Evolutionary conservation across 2,113 vertebrate genomes (phyloP).

Genomic region (Mungos mungo): DNA sequence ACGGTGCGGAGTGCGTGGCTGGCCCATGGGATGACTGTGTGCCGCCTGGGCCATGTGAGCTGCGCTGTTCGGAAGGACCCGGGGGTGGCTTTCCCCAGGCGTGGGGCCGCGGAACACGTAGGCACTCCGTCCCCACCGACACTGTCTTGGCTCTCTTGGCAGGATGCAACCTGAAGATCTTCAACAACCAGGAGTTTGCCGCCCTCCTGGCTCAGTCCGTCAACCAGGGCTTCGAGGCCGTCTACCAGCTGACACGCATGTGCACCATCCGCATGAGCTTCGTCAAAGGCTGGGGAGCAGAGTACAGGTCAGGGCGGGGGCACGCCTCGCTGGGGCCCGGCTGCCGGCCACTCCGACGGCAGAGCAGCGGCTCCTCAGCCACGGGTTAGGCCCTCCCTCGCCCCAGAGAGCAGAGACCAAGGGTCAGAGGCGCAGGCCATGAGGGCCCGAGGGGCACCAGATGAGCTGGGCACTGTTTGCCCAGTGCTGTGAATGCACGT

Average conservation of each 20-base stretch:
- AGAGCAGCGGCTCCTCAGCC: neutral
- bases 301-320: conserved; percentile 89
- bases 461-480: fast-evolving
- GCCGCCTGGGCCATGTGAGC: neutral
- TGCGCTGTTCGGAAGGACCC: neutral
- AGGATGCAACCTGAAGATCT: conserved; percentile 99
- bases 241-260: conserved; percentile 98
- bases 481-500: neutral
- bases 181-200: conserved; percentile 99
- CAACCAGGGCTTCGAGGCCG: conserved; percentile 98
- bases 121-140: fast-evolving
- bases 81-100: neutral
- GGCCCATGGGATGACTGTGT: fast-evolving
- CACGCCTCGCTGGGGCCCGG: fast-evolving
- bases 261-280: conserved; percentile 99
- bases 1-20: neutral
- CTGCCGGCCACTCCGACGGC: fast-evolving
- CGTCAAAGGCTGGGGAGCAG: conserved; percentile 98
- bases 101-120: fast-evolving
- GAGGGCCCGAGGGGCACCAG: fast-evolving
- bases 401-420: fast-evolving
- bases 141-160: neutral
- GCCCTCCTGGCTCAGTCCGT: conserved; percentile 97
- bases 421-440: neutral
- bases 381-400: neutral